Evolutionary conservation across 2,113 vertebrate genomes (phyloP).

Genomic region (Nycticryphes semicollaris): DNA sequence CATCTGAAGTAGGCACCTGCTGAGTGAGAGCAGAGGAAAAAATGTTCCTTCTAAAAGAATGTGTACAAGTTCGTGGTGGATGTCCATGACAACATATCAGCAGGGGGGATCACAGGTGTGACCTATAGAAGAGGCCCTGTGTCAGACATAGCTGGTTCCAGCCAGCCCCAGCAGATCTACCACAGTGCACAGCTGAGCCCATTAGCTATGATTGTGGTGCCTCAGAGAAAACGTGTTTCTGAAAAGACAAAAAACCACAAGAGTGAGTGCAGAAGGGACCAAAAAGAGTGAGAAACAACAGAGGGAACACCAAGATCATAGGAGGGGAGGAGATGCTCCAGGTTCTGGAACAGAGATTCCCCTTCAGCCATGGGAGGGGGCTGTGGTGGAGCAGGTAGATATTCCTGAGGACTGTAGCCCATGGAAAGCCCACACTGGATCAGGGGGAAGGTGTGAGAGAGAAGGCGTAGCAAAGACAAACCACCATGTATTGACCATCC

Average conservation of each 20-base stretch:
- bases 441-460: background rate
- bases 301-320: background rate
- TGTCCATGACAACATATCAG: background rate
- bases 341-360: accelerated
- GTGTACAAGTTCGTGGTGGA: background rate
- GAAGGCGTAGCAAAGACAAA: background rate
- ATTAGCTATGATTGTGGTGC: background rate
- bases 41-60: background rate
- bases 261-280: background rate
- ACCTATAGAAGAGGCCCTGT: background rate
- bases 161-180: background rate
- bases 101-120: background rate
- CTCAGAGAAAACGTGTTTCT: background rate
- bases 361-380: background rate
- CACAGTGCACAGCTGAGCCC: background rate
- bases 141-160: background rate
- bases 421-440: background rate
- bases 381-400: background rate
- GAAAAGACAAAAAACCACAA: background rate
- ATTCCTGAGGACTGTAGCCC: background rate
- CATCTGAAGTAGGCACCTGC: background rate
- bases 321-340: background rate
- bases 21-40: background rate
- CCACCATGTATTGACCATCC: background rate
- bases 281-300: background rate